Conservation (phyloP, 2,113 vertebrate genomes). For the Tragelaphus scriptus region DNA sequence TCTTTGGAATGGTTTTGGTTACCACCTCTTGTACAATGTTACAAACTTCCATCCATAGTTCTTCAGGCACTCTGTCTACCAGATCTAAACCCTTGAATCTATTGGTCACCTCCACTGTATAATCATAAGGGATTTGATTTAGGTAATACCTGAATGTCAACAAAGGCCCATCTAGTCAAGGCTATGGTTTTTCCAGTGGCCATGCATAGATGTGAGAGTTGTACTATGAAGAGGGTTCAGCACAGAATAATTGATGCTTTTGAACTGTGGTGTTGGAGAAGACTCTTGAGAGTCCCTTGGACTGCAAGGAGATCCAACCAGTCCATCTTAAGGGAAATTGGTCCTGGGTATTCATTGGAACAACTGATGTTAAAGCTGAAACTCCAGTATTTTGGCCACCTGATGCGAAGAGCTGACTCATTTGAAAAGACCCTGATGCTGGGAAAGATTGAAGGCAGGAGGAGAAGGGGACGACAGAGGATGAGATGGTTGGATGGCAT, state of each 20-base stretch:
- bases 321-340: not conserved
- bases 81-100: not conserved
- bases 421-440: not conserved
- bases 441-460: not conserved
- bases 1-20: not conserved
- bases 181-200: not conserved
- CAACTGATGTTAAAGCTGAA: not conserved
- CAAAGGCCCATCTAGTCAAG: not conserved
- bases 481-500: not conserved
- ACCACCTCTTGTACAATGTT: not conserved
- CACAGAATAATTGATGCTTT: not conserved
- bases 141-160: not conserved
- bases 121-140: not conserved
- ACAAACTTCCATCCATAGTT: not conserved
- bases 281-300: not conserved
- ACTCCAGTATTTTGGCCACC: not conserved
- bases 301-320: not conserved
- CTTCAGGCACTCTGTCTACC: not conserved
- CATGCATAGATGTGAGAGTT: not conserved
- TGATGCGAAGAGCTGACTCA: not conserved
- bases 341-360: not conserved
- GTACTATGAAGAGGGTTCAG: not conserved
- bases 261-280: not conserved
- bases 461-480: not conserved
- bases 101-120: not conserved